Conservation (phyloP, 2,888 invertebrate genomes). For the Drosophila mayaguana region DNA sequence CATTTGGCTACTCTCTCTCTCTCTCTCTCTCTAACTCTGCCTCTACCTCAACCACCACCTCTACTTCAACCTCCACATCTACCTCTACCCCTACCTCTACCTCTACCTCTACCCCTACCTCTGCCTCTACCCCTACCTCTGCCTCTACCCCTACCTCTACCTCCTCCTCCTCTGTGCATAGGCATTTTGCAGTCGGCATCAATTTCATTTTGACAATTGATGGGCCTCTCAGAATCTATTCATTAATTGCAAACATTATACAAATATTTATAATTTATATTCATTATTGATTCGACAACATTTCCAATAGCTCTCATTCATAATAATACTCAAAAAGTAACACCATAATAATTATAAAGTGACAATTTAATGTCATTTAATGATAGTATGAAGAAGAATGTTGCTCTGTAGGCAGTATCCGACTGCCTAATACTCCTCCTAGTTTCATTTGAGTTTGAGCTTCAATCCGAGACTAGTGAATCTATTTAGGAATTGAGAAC, state of each 20-base stretch:
- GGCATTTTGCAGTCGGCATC: neutral
- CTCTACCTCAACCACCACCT: too few relatives aligned
- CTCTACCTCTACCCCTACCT: too few relatives aligned
- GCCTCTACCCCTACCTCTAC: too few relatives aligned
- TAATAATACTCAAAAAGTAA: neutral
- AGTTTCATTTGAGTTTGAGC: neutral
- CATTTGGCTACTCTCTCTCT: slow-evolving; percentile 1
- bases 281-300: neutral
- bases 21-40: neutral
- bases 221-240: neutral
- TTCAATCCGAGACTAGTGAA: neutral
- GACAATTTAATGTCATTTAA: neutral
- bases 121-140: neutral
- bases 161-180: neutral
- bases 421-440: neutral
- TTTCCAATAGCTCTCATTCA: neutral
- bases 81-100: too few relatives aligned
- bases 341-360: neutral
- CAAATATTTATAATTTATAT: neutral
- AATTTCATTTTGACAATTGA: neutral
- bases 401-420: neutral
- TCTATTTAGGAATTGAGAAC: slow-evolving; percentile 14
- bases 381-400: neutral
- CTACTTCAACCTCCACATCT: too few relatives aligned
- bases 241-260: neutral